phyloP scores from a whole-genome alignment of 1,140 invertebrate species.

The Zaprionus gabonicus region DNA sequence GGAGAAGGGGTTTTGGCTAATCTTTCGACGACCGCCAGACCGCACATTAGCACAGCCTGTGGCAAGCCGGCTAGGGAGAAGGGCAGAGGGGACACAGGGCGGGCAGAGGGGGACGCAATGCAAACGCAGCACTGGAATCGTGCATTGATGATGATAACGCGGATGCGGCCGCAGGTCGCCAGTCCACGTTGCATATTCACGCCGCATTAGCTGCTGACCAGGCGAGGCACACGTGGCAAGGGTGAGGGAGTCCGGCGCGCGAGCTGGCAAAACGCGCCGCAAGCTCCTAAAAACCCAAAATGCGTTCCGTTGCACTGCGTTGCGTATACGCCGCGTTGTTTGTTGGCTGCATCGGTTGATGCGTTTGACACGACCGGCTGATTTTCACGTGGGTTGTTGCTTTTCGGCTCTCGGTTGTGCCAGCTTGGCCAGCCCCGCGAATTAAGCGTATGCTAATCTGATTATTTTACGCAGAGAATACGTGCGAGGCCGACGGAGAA shows the following conservation, averaged over 20 bases:
- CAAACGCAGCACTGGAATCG: slow-evolving; percentile 67
- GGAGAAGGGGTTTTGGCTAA: slow-evolving; percentile 53
- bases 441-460: slow-evolving; percentile 75
- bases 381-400: slow-evolving; percentile 31
- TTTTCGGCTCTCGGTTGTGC: slow-evolving; percentile 10
- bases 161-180: slow-evolving; percentile 38
- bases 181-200: slow-evolving; percentile 71
- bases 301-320: slow-evolving; percentile 39
- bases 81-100: not conserved
- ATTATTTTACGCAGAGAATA: slow-evolving; percentile 53
- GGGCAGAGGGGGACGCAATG: slow-evolving; percentile 7
- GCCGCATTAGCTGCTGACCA: slow-evolving; percentile 69
- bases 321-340: slow-evolving; percentile 55
- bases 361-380: slow-evolving; percentile 78
- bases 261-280: not conserved
- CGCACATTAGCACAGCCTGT: slow-evolving; percentile 72
- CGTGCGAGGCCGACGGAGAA: not conserved
- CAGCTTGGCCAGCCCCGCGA: slow-evolving; percentile 30
- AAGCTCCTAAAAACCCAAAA: slow-evolving; percentile 33
- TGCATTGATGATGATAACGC: slow-evolving; percentile 79
- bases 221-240: not conserved
- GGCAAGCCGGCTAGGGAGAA: not conserved
- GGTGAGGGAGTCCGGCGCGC: not conserved
- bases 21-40: slow-evolving; percentile 69
- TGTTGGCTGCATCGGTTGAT: slow-evolving; percentile 65